Evolutionary conservation across 2,888 invertebrate genomes (phyloP).

Genomic region (Steromphala cineraria): DNA sequence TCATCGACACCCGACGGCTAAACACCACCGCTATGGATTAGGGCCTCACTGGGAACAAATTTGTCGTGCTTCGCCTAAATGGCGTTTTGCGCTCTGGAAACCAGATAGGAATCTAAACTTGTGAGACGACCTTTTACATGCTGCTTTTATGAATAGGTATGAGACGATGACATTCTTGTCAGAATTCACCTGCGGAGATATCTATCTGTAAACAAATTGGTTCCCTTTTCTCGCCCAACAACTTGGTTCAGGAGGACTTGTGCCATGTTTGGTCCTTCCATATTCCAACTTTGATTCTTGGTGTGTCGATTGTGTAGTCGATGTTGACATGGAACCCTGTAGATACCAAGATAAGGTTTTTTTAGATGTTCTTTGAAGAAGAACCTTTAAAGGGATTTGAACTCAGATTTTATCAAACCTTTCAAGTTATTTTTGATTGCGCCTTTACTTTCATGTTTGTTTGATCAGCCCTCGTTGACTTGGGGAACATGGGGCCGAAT

Average conservation of each 20-base stretch:
- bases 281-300: not conserved
- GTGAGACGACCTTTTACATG: constrained; percentile 4
- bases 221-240: not conserved
- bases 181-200: constrained; percentile 12
- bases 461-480: too few species aligned
- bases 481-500: too few species aligned
- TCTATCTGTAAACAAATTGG: constrained; percentile 15
- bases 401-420: too few species aligned
- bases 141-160: not conserved
- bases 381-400: too few species aligned
- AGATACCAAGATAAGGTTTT: too few species aligned
- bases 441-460: too few species aligned
- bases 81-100: constrained; percentile 4
- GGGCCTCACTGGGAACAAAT: constrained; percentile 9
- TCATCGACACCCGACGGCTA: constrained; percentile 12
- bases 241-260: not conserved
- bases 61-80: constrained; percentile 12
- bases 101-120: constrained; percentile 1
- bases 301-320: too few species aligned
- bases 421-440: too few species aligned
- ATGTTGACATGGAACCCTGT: too few species aligned
- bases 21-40: constrained; percentile 13
- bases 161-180: constrained; percentile 10
- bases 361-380: too few species aligned
- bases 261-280: not conserved